Evolutionary conservation across 2,113 vertebrate genomes (phyloP), one percentile per base, ranked within the genome.

Genomic region (Ramphastos sulfuratus): DNA sequence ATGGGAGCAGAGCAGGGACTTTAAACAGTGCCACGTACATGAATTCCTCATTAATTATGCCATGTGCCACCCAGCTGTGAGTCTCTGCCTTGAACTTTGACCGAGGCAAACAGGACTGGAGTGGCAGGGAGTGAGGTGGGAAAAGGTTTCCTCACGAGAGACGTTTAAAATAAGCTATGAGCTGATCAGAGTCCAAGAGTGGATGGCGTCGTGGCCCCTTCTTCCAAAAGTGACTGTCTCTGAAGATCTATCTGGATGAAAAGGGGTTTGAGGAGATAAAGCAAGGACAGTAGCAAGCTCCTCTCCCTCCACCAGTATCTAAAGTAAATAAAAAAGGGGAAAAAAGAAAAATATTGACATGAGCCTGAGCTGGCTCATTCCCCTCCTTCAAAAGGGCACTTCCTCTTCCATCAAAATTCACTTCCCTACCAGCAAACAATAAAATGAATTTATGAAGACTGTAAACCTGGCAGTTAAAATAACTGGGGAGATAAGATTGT

Each of bases 361-460:
- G 25, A 63, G 15, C 9, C 35, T 1, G 5, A 67, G 12, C 52
- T 24, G 50, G 23, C 58, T 23, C 50, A 52, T 12, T 25, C 50
- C 12, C 50, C 23, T 52, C 50, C 50, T 13, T 52, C 50, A 52
- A 7, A 52, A 33, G 28, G 14, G 9, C 56, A 14, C 33, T 82
- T 50, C 39, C 6, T 23, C 46, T 7, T 48, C 54, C 31, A 2
- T 35, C 31, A 66, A 63, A 80, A 48, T 30, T 24, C 55, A 75
- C 37, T 39, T 37, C 46, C 21, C 16, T 60, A 52, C 80, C 42
- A 75, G 69, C 80, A 94, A 94, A 88, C 74, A 85, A 28, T 33
- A 35, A 44, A 78, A 78, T 73, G 91, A 95, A 96, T 96, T 96
- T 95, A 95, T 88, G 58, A 81, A 92, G 76, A 71, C 12, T 78